Evolutionary conservation across 35 echinoderm and acorn worm species (phyloP).

Genomic region (Nesometra sesokonis): DNA sequence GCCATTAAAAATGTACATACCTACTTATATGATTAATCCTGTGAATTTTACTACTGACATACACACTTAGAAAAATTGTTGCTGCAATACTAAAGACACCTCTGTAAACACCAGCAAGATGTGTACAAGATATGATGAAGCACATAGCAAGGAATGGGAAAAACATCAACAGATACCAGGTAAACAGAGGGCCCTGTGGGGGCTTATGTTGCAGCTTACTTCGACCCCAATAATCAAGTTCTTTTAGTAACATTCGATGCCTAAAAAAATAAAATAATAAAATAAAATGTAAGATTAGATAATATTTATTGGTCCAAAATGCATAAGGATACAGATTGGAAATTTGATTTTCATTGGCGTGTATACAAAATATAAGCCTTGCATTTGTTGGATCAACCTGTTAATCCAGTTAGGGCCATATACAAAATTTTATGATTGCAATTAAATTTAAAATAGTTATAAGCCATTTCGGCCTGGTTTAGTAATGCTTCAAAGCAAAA

Average conservation of each 20-base stretch:
- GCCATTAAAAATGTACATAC: no score
- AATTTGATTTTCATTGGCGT: no score
- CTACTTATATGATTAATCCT: slow-evolving; percentile 63
- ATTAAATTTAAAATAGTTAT: no score
- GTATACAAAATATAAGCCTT: no score
- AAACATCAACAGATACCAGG: slow-evolving; percentile 73
- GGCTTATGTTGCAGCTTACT: slow-evolving; percentile 21
- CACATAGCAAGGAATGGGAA: slow-evolving; percentile 36
- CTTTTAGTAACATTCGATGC: slow-evolving; percentile 45
- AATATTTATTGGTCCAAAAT: no score
- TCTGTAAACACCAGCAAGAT: slow-evolving; percentile 1
- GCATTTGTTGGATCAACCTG: no score
- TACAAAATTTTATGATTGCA: no score
- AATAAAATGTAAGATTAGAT: no score
- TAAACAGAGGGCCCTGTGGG: slow-evolving; percentile 57
- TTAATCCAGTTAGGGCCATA: no score
- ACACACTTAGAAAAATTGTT: slow-evolving; percentile 14
- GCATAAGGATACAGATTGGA: no score
- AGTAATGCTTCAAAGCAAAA: no score
- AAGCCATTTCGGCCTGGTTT: no score
- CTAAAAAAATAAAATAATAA: slow-evolving; percentile 32
- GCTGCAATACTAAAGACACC: slow-evolving; percentile 23
- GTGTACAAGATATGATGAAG: slow-evolving; percentile 12
- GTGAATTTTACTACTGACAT: slow-evolving; percentile 38
- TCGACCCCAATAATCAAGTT: slow-evolving; percentile 43